Evolutionary conservation across 2,113 vertebrate species (phyloP).

Genomic region (western clawed frog (Xenopus tropicalis)): DNA sequence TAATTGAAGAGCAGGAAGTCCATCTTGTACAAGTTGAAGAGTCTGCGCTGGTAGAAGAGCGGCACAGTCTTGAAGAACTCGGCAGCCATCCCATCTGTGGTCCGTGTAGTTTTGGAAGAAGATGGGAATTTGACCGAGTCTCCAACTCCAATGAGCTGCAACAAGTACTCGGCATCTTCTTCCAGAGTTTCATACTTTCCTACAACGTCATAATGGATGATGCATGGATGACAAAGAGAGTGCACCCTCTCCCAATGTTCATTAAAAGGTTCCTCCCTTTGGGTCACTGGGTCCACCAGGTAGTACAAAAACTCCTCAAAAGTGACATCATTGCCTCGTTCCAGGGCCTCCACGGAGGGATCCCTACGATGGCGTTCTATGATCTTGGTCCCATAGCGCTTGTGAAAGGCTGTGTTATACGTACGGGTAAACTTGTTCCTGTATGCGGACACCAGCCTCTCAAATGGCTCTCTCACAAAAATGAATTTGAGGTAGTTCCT

Average conservation of each 20-base stretch:
- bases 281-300: slow-evolving; percentile 83
- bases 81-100: slow-evolving; percentile 71
- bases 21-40: slow-evolving; percentile 92
- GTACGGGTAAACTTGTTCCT: slow-evolving; percentile 88
- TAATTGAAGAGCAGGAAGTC: slow-evolving; percentile 97
- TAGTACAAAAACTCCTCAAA: slow-evolving; percentile 93
- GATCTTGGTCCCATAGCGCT: slow-evolving; percentile 86
- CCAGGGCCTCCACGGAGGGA: slow-evolving; percentile 69
- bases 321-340: slow-evolving; percentile 80
- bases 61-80: slow-evolving; percentile 85
- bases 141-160: slow-evolving; percentile 71
- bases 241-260: slow-evolving; percentile 94
- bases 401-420: slow-evolving; percentile 89
- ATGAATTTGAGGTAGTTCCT: slow-evolving; percentile 89
- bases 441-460: slow-evolving; percentile 89
- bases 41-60: slow-evolving; percentile 86
- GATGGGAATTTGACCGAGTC: slow-evolving; percentile 74
- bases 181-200: slow-evolving; percentile 95
- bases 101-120: slow-evolving; percentile 70
- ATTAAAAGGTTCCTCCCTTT: slow-evolving; percentile 84
- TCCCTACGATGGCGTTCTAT: slow-evolving; percentile 75
- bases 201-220: slow-evolving; percentile 87
- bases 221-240: slow-evolving; percentile 90
- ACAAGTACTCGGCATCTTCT: slow-evolving; percentile 83
- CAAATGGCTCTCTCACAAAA: slow-evolving; percentile 90